These are phyloP conservation scores for Burhinus bistriatus DNA, from an alignment of 2,113 vertebrate genomes.

Conservation along the genomic window DNA sequence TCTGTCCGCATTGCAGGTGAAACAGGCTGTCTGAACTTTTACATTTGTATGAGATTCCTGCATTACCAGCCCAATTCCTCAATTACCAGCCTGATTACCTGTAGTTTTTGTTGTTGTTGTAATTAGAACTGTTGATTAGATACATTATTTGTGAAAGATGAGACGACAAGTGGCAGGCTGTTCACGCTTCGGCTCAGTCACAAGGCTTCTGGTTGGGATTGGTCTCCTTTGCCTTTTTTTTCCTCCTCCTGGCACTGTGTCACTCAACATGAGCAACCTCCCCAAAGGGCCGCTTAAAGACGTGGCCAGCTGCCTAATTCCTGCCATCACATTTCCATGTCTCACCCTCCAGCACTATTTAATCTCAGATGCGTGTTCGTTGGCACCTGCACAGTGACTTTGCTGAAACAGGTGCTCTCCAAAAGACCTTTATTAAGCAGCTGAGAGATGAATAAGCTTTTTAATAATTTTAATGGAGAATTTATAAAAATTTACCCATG, in stretches of 20 bases:
- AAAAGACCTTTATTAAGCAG: background rate
- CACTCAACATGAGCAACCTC: background rate
- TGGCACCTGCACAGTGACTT: background rate
- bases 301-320: constrained; percentile 6
- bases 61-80: constrained; percentile 32
- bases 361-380: background rate
- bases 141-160: constrained; percentile 7
- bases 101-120: constrained; percentile 42
- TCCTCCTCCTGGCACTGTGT: background rate
- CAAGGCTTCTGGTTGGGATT: background rate
- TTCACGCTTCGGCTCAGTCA: background rate
- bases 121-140: constrained; percentile 55
- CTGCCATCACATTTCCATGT: background rate
- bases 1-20: constrained; percentile 4
- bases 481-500: background rate
- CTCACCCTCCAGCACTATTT: background rate
- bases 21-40: background rate
- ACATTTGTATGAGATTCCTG: constrained; percentile 16
- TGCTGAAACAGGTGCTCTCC: background rate
- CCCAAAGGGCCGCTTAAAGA: background rate
- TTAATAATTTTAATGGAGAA: background rate
- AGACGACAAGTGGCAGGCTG: background rate
- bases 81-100: constrained; percentile 41
- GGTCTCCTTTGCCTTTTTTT: background rate
- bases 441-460: constrained; percentile 14